These are phyloP conservation scores for Agrilus mali DNA, from an alignment of 2,888 invertebrate genomes.

Conservation along the genomic window DNA sequence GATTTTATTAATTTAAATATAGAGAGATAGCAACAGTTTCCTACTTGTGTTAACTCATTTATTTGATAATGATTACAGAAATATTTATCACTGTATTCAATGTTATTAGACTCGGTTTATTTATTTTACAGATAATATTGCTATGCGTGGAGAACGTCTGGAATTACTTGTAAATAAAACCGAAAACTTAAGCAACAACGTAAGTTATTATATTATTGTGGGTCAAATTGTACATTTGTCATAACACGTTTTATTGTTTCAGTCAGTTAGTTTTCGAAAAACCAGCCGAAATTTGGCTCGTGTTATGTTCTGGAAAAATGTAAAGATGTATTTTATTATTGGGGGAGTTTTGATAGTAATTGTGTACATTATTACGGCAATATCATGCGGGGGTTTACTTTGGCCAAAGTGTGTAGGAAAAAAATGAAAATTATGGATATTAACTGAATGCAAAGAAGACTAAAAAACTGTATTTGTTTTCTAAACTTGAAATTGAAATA, in stretches of 20 bases:
- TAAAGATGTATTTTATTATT: slow-evolving; percentile 74
- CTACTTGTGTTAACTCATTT: no score
- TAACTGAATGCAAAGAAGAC: neutral
- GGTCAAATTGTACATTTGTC: slow-evolving; percentile 1
- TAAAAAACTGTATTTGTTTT: no score
- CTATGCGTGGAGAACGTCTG: slow-evolving; percentile 80
- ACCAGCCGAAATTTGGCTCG: slow-evolving; percentile 76
- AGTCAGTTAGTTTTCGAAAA: slow-evolving; percentile 81
- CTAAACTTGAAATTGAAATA: neutral
- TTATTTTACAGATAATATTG: slow-evolving; percentile 61
- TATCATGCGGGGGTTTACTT: slow-evolving; percentile 74
- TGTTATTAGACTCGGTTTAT: neutral
- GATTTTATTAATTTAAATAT: no score
- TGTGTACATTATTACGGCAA: slow-evolving; percentile 73
- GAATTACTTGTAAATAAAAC: slow-evolving; percentile 88
- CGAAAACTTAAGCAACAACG: slow-evolving; percentile 76
- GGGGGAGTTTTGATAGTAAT: slow-evolving; percentile 51
- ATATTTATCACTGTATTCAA: neutral
- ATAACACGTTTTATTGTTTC: slow-evolving; percentile 26
- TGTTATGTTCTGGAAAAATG: slow-evolving; percentile 87
- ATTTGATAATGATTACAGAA: no score
- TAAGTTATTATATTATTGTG: slow-evolving; percentile 43
- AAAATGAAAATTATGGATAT: slow-evolving; percentile 14
- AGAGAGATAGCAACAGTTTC: no score
- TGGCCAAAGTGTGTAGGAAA: slow-evolving; percentile 55